Evolutionary conservation across 2,113 vertebrate genomes (phyloP), one percentile per base, ranked within the genome.

Genomic region (Willisornis vidua): DNA sequence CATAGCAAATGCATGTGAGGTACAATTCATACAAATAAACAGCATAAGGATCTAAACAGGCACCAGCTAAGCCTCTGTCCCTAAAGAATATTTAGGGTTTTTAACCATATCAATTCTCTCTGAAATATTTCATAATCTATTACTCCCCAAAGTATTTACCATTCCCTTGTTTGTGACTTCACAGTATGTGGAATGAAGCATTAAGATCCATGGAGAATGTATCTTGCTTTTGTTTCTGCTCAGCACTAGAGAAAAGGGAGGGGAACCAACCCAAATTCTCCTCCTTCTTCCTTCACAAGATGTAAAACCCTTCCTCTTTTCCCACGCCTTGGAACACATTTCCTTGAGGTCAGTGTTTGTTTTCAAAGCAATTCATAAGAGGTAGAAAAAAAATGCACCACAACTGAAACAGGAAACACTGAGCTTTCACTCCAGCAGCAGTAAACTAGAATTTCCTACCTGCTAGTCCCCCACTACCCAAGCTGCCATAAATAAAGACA

Each of bases 291-390:
- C 94, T 93, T 74, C 51, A 85, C 29, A 85, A 71, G 52, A 87
- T 29, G 59, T 43, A 94, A 81, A 89, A 84, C 25, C 67, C 66
- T 89, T 95, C 89, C 89, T 95, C 76, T 71, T 95, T 91, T 91
- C 95, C 91, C 90, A 95, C 14, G 54, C 77, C 74, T 87, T 79
- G 57, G 85, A 97, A 94, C 63, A 91, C 43, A 67, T 74, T 95
- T 94, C 87, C 94, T 84, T 93, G 63, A 96, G 68, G 54, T 70
- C 75, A 87, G 35, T 67, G 52, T 72, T 91, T 94, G 90, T 13
- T 93, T 95, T 91, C 9, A 4, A 84, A 84, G 70, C 52, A 82
- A 68, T 85, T 89, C 87, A 82, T 45, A 79, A 18, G 37, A 87
- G 39, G 39, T 71, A 20, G 18, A 7, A 29, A 65, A 79, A 79